Evolutionary conservation across 1,140 invertebrate genomes (phyloP), one percentile per base, ranked within the genome.

Genomic region (Drosophila subobscura): DNA sequence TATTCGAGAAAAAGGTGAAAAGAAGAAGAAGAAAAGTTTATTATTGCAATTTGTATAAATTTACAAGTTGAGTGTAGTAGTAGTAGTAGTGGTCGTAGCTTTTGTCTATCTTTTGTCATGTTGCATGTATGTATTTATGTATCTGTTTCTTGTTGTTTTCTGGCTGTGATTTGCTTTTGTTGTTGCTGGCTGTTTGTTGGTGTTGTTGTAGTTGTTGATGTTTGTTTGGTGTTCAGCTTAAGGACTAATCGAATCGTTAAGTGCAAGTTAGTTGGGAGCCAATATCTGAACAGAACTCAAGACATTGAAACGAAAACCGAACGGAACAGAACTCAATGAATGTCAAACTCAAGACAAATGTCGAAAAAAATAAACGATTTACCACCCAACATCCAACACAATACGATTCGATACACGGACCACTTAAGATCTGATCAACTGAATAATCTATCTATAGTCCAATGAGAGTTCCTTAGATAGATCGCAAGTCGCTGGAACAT

Each of bases 41-140:
- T 86, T 86, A 86, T 86, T 86, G 84, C 83, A 83, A 83, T 89
- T 88, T 86, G 81, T 86, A 88, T 81, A 81, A 81, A 88, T 86
- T 88, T 86, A 86, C 81, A 86, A 4, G 78, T 85, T 71, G 51
- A 75, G 79, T 83, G 78, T 86, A 56, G 33, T 70, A 59, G 45
- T 53, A 56, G 33, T 70, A 49, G 44, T 67, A 54, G 53, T 61
- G 53, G 44, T 45, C 71, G 67, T 33, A 56, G 64, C 66, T 49
- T 54, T 53, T 37, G 20, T 10, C 16, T 64, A 29, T 47, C 68
- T 22, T 41, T 78, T 77, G 3, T 37, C 33, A 37, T 55, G 66
- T 68, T 44, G 50, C 49, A 68, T 68, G 65, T 37, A 37, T 37
- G 25, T 20, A 20, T 67, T 46, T 33, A 47, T 67, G 64, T 67